Evolutionary conservation across 2,797 vertebrate genomes (phyloP).

Genomic region (Tolypeutes matacus): DNA sequence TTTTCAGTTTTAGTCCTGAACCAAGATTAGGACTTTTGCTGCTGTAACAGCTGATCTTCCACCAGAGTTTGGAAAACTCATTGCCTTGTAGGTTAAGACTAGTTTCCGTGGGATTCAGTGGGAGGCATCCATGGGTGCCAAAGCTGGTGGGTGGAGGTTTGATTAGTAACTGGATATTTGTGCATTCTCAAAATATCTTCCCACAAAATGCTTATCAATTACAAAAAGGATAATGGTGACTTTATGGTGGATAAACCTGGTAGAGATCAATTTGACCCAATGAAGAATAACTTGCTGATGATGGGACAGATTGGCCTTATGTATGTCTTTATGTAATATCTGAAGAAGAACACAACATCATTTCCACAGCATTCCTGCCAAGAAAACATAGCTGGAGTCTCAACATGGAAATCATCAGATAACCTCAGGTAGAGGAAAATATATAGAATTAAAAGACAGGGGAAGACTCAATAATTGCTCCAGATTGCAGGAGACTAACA

Average conservation of each 20-base stretch:
- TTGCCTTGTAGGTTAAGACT: neutral
- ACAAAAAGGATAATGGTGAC: neutral
- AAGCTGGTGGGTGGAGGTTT: neutral
- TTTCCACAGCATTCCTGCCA: neutral
- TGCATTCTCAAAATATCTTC: neutral
- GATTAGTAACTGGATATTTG: conserved; percentile 35
- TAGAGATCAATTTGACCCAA: neutral
- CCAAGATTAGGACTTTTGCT: neutral
- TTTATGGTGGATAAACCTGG: neutral
- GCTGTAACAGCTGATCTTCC: neutral
- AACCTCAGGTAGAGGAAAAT: neutral
- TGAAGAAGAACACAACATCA: neutral
- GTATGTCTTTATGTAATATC: neutral
- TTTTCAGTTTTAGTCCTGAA: neutral
- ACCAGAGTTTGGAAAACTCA: conserved; percentile 14
- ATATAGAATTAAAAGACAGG: neutral
- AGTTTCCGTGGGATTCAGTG: neutral
- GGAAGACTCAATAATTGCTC: neutral
- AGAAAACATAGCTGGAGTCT: neutral
- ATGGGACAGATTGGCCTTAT: neutral
- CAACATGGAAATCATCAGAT: neutral
- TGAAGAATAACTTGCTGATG: neutral
- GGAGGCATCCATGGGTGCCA: neutral
- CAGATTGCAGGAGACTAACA: neutral
- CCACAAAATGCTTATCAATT: neutral